Base-by-base conservation (phyloP, 2,113 vertebrate genomes). In the Xerus inauris region DNA sequence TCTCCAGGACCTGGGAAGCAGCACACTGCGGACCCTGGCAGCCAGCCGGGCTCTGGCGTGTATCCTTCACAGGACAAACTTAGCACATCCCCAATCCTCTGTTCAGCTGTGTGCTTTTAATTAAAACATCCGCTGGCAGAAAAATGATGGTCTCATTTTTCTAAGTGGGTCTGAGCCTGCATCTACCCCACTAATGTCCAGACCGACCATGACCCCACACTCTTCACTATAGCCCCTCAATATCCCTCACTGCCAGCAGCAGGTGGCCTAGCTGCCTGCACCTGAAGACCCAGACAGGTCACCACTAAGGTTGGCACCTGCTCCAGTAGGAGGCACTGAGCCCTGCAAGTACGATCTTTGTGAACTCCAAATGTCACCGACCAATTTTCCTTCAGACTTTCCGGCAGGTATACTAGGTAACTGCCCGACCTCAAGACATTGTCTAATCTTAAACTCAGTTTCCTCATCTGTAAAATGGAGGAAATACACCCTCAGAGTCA, bases 1-100 rank as follows among this genome's bases (percentile, higher is more conserved):
- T 7, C 81, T 62, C 90, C 20, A 20, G 82, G 94, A 95, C 77
- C 77, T 35, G 8, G 8, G 19, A 87, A 88, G 85, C 89, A 96
- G 62, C 64, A 72, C 82, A n/a, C 22, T 62, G 84, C 54, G 72
- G 89, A 96, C 85, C 35, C 95, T 97, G 97, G 97, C 97, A 93
- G 94, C 90, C 47, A 19, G 96, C 92, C 87, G 35, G 96, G 69
- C 96, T n/a, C 24, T n/a, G 35, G 45, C 87, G 6, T 95, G 97
- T 95, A 95, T 94, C 95, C 97, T 98, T 93, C 96, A 93, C 30
- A 97, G 96, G 94, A 98, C 91, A 95, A 96, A 98, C 97, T 97
- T 89, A 97, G 89, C 81, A 95, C 91, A 64, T 71, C 95, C 92
- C 86, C 92, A 91, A 75, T 67, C 91, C 97, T 97, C 97, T 47